Base-by-base conservation (phyloP, 2,113 vertebrate species). In the Eurystomus gularis region DNA sequence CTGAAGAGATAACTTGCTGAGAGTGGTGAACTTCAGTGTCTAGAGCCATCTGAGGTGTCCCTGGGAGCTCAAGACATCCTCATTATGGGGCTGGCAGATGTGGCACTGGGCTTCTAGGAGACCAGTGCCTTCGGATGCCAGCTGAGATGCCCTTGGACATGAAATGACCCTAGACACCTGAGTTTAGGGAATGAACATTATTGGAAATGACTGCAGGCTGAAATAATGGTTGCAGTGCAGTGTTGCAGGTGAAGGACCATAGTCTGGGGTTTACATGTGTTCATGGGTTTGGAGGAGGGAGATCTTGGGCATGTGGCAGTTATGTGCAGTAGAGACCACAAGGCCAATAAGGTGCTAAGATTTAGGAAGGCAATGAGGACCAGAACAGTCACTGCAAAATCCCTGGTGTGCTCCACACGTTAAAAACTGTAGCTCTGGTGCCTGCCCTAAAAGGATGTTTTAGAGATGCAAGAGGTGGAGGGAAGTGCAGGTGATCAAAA, bases 21-120 rank as follows among this genome's bases (percentile, higher is more conserved):
- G 39, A 77, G 17, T 2, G 23, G 35, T 0, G 0, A n/a, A 55
- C 48, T 76, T 54, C 0, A 1, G n/a, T 70, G 31, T 44, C 52
- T 62, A 26, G 51, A 79, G 65, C 65, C 21, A 20, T 33, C 8
- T 57, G 51, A 40, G 55, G 26, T 58, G 78, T 88, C 75, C n/a
- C 18, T 11, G 16, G 52, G 48, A 76, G 39, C 42, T 35, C 24
- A 14, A 48, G 49, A 16, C 9, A 9, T 82, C 58, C 19, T 55
- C 5, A 0, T 70, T 28, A 15, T 17, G 48, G 52, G 33, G 55
- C 61, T 82, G 62, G 19, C 52, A 35, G 58, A 8, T n/a, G 48
- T 82, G 76, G 29, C 72, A 72, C 31, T 9, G 51, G 26, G 26
- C 57, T 91, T 54, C 58, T 58, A 51, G 58, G 57, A 75, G 54